These are phyloP conservation scores for Drosophila merina DNA, from an alignment of 2,888 invertebrate species.

Conservation along the genomic window DNA sequence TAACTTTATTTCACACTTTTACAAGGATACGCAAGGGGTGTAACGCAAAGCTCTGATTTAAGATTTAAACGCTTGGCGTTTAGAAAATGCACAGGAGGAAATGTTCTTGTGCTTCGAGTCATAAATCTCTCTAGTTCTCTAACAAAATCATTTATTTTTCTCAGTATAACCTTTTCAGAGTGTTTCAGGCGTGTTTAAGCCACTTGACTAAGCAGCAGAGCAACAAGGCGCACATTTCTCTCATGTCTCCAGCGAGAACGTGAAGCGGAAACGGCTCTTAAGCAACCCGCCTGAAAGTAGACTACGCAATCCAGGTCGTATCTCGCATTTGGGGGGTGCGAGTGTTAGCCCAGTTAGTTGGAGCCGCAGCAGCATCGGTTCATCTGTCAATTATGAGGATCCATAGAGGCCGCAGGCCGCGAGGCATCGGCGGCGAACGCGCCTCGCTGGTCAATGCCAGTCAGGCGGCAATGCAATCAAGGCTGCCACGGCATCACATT, in stretches of 20 bases:
- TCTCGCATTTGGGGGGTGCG: not conserved
- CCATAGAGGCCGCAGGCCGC: slow-evolving; percentile 11
- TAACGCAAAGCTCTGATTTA: slow-evolving; percentile 37
- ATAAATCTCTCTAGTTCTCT: too few species aligned
- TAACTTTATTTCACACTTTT: slow-evolving; percentile 52
- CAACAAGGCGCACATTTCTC: slow-evolving; percentile 24
- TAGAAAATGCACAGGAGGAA: slow-evolving; percentile 10
- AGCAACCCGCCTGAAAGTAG: slow-evolving; percentile 58
- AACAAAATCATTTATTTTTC: not conserved
- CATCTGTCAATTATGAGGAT: slow-evolving; percentile 24
- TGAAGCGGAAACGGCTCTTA: slow-evolving; percentile 49
- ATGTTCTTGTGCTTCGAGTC: not conserved
- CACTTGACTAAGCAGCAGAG: slow-evolving; percentile 20
- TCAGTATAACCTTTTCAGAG: not conserved
- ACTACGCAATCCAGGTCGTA: slow-evolving; percentile 39
- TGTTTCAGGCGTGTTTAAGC: slow-evolving; percentile 8
- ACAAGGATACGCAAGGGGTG: slow-evolving; percentile 21
- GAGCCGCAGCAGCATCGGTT: not conserved
- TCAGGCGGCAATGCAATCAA: slow-evolving; percentile 30
- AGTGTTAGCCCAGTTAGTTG: slow-evolving; percentile 3
- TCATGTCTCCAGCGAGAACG: slow-evolving; percentile 28
- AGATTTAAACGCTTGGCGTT: slow-evolving; percentile 24
- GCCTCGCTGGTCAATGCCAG: slow-evolving; percentile 35
- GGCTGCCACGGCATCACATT: slow-evolving; percentile 9
- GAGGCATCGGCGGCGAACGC: not conserved